Evolutionary conservation across 1,140 invertebrate genomes (phyloP), one percentile per base, ranked within the genome.

Genomic region (Acromyrmex echinatior): DNA sequence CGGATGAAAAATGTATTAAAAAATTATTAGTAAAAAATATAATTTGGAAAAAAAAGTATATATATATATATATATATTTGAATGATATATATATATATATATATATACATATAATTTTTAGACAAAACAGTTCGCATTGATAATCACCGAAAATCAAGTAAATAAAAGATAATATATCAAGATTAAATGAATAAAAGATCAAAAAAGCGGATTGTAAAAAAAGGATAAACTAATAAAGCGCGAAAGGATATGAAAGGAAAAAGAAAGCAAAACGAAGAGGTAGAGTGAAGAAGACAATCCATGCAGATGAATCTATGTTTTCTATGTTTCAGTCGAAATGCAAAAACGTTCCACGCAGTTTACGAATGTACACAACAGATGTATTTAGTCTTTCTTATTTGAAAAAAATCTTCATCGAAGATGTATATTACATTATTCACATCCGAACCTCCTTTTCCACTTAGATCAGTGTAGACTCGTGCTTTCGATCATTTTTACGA

Each of bases 321-420:
- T 81, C 45, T 81, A 70, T 71, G 79, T 81, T 81, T 81, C 21
- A 58, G 68, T 81, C 51, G 35, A 71, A 81, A 81, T 81, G 66
- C 66, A 81, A 73, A 81, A 73, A 81, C 68, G 65, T 56, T 56
- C 6, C 49, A 81, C 31, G 65, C 65, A 81, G 16, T 39, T 71
- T 71, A 81, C 31, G 78, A 81, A 81, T 58, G 49, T 81, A 81
- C 66, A 56, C 31, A 81, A 81, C 65, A 81, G 14, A 71, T 81
- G 49, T 81, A 81, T 81, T 81, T 81, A 81, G 35, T 35, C 35
- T 49, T 73, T 73, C 51, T 81, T 45, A 39, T 45, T 58, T 28
- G 21, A 49, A 31, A 70, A 58, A 49, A 71, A 53, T 53, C 45
- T 53, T n/a, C n/a, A n/a, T 45, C 28, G 18, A 51, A 53, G 70